Base-by-base conservation (phyloP, 2,888 invertebrate genomes). In the Apeira syringaria region DNA sequence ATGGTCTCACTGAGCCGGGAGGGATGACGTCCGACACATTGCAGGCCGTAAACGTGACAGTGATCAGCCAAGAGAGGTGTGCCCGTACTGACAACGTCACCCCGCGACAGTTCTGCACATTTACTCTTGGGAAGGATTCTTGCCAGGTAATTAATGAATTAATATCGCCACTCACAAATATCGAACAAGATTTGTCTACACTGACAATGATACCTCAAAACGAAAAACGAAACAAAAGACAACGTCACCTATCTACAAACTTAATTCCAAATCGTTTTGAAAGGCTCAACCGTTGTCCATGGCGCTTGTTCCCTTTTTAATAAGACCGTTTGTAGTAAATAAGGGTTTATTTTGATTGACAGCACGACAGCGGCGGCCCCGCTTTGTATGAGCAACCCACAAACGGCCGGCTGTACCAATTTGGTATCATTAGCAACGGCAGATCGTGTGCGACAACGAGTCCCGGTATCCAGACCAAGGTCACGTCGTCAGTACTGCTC, bases 101-200 rank as follows among this genome's bases (percentile, higher is more conserved):
- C 1, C 1, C 7, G 4, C n/a, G 38, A 7, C 33, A 38, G 38
- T 18, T 44, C 7, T 44, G 44, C 18, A 34, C 38, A 6, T 13
- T 25, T 4, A 8, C 35, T n/a, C 27, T 7, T 1, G 37, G 38
- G n/a, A 43, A 33, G 10, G 44, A 44, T 24, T 18, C 38, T 6
- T 44, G 44, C 11, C 44, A 44, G 44, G 44, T 44, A 36, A 30
- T n/a, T n/a, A n/a, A n/a, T n/a, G n/a, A n/a, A n/a, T n/a, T n/a
- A n/a, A n/a, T n/a, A n/a, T n/a, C n/a, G n/a, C n/a, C n/a, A n/a
- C n/a, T n/a, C n/a, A n/a, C n/a, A n/a, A n/a, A n/a, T n/a, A n/a
- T n/a, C n/a, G n/a, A n/a, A n/a, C n/a, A n/a, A n/a, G n/a, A n/a
- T n/a, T n/a, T n/a, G n/a, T n/a, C n/a, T n/a, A n/a, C n/a, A n/a